Conservation (phyloP, 2,797 vertebrate species). For the Brachyrhaphis roseni region DNA sequence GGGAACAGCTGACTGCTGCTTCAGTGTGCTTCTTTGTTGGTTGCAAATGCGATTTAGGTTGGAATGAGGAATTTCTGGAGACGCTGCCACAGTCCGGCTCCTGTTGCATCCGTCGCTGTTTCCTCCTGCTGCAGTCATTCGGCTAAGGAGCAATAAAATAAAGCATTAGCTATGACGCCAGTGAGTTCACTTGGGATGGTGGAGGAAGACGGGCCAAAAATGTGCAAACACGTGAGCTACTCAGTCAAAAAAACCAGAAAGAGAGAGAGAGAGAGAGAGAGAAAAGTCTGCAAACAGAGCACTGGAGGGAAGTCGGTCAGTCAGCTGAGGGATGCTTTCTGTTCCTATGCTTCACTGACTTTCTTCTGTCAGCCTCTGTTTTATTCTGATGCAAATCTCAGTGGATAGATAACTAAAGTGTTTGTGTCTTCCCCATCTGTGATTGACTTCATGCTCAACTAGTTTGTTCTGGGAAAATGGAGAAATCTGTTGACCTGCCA, state of each 20-base stretch:
- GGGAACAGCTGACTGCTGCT: slow-evolving; percentile 53
- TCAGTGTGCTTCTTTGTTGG: slow-evolving; percentile 66
- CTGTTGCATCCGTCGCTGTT: slow-evolving; percentile 44
- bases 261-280: no score
- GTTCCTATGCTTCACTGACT: slow-evolving; percentile 78
- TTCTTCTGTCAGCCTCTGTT: slow-evolving; percentile 46
- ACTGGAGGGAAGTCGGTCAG: slow-evolving; percentile 43
- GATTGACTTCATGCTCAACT: slow-evolving; percentile 27
- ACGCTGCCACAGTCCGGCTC: slow-evolving; percentile 29
- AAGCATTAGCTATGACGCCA: slow-evolving; percentile 55
- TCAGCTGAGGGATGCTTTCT: slow-evolving; percentile 69
- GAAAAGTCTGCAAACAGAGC: slow-evolving; percentile 31
- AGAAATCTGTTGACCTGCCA: slow-evolving; percentile 60
- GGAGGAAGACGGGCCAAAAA: slow-evolving; percentile 47
- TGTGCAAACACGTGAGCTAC: slow-evolving; percentile 50
- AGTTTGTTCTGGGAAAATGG: slow-evolving; percentile 52
- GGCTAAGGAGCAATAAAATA: slow-evolving; percentile 42
- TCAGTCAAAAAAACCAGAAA: slow-evolving; percentile 25
- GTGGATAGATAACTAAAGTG: slow-evolving; percentile 45
- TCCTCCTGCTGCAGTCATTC: slow-evolving; percentile 48
- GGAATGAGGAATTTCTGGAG: slow-evolving; percentile 66
- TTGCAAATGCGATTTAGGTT: slow-evolving; percentile 73
- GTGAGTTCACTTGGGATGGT: slow-evolving; percentile 35
- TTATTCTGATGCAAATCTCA: slow-evolving; percentile 50
- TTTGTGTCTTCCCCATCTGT: slow-evolving; percentile 25